Percentiles rank a stretch among this genome's conserved stretches.
phyloP scores from a whole-genome alignment of 2,113 vertebrate species.

The Cinclus cinclus region DNA sequence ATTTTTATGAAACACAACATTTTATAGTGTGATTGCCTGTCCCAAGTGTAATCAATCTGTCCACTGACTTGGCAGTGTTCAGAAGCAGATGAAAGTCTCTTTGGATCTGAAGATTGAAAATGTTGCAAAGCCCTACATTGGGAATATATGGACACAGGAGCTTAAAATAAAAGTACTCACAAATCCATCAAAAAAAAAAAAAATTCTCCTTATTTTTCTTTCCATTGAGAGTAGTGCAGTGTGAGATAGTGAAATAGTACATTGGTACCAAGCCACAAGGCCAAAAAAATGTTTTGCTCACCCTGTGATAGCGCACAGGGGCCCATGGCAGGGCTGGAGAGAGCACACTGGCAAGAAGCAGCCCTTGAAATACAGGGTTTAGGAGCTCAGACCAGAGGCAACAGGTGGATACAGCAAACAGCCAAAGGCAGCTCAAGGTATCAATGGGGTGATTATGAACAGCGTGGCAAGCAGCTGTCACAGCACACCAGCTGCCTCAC shows the following conservation, averaged over 20 bases:
- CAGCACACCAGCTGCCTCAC: slow-evolving; percentile 3
- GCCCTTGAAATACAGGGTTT: not conserved
- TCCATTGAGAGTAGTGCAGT: not conserved
- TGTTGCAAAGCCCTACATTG: not conserved
- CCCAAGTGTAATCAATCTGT: not conserved
- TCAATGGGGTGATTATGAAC: slow-evolving; percentile 22
- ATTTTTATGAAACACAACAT: not conserved
- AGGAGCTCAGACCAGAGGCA: slow-evolving; percentile 21
- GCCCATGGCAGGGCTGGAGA: rapidly evolving
- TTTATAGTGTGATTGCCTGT: not conserved
- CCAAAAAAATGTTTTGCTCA: not conserved
- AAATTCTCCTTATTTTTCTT: not conserved
- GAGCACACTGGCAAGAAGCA: not conserved
- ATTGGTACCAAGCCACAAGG: not conserved
- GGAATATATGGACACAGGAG: not conserved
- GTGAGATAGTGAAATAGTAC: not conserved
- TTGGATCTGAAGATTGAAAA: not conserved
- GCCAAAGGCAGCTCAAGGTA: slow-evolving; percentile 29
- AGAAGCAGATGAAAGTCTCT: not conserved
- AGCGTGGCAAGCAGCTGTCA: slow-evolving; percentile 8
- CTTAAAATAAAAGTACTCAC: not conserved
- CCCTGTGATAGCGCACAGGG: not conserved
- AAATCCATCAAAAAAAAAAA: not conserved
- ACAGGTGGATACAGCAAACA: slow-evolving; percentile 41
- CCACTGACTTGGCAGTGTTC: not conserved